Evolutionary conservation across 2,797 vertebrate species (phyloP), one percentile per base, ranked within the genome.

Genomic region (Amphiprion clarkii): DNA sequence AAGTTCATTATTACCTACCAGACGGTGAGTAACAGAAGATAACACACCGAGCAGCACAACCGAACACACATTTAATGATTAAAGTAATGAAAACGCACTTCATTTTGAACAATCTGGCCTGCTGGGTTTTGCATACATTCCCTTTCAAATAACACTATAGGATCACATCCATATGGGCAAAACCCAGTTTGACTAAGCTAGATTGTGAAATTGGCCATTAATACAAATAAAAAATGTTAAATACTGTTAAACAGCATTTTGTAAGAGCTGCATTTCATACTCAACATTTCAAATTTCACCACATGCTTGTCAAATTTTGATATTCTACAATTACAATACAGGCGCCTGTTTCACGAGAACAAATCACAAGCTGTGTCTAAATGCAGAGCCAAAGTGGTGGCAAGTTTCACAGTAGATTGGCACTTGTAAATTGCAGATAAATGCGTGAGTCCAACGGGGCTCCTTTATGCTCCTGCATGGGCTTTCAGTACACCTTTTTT

Each of bases 1-100:
- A 95, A 95, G 86, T 96, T 94, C 79, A 92, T 96, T 57, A 78
- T 95, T 73, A 95, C 94, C n/a, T 95, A 95, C 83, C 84, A 88
- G 31, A 94, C 82, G 48, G 95, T 96, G 81, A 95, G 94, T 93
- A 68, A 65, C 67, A 64, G 2, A 44, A 54, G 6, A 63, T 52
- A 19, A 65, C 64, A 59, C 54, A 29, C 6, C 33, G 33, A 33
- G 9, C 39, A 46, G 12, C 0, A n/a, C 27, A 33, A 33, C 9
- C 60, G 27, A 61, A 59, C 39, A 44, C 13, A 58, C 10, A 4
- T 44, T 65, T 33, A 27, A 27, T 48, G 17, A n/a, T 48, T n/a
- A 48, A 9, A 17, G 19, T 19, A 7, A n/a, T 48, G 46, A 48
- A 48, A 17, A n/a, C 3, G 2, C 17, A 10, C 10, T 3, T 19